Evolutionary conservation across 2,888 invertebrate genomes (phyloP).

Genomic region (Pheosia gnoma): DNA sequence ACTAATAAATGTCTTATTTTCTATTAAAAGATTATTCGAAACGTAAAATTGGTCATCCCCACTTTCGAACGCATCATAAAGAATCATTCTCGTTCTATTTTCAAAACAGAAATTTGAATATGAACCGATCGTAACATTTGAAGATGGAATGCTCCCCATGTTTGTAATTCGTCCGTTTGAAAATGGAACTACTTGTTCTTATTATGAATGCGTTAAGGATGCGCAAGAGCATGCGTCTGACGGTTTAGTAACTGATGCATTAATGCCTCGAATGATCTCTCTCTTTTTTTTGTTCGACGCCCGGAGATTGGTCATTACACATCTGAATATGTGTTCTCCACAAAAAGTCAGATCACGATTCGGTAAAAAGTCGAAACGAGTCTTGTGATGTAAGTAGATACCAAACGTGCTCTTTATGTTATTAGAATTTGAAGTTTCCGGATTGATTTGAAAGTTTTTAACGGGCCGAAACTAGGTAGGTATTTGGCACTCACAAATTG

Average conservation of each 20-base stretch:
- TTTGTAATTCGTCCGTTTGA: slow-evolving; percentile 74
- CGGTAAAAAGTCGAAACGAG: slow-evolving; percentile 73
- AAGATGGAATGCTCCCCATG: slow-evolving; percentile 69
- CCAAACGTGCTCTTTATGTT: slow-evolving; percentile 79
- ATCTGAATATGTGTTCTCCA: slow-evolving; percentile 81
- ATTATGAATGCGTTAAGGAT: slow-evolving; percentile 81
- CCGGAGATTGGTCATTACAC: slow-evolving; percentile 83
- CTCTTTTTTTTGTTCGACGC: slow-evolving; percentile 71
- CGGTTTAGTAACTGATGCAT: slow-evolving; percentile 84
- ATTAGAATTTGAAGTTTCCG: slow-evolving; percentile 79
- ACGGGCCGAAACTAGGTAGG: slow-evolving; percentile 35
- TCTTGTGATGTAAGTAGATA: slow-evolving; percentile 74
- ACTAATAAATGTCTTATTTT: slow-evolving; percentile 1
- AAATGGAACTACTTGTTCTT: slow-evolving; percentile 78
- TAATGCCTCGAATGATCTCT: slow-evolving; percentile 76
- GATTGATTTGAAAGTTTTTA: slow-evolving; percentile 71
- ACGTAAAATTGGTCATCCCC: slow-evolving; percentile 45
- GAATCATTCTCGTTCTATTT: slow-evolving; percentile 59
- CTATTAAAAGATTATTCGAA: slow-evolving; percentile 10
- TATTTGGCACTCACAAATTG: slow-evolving; percentile 46
- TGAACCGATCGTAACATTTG: slow-evolving; percentile 64
- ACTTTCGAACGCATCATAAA: slow-evolving; percentile 44
- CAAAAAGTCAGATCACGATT: slow-evolving; percentile 79
- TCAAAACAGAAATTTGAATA: slow-evolving; percentile 76
- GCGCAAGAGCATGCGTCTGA: slow-evolving; percentile 79